phyloP scores from a whole-genome alignment of 2,797 vertebrate genomes.

The Tenualosa ilisha region DNA sequence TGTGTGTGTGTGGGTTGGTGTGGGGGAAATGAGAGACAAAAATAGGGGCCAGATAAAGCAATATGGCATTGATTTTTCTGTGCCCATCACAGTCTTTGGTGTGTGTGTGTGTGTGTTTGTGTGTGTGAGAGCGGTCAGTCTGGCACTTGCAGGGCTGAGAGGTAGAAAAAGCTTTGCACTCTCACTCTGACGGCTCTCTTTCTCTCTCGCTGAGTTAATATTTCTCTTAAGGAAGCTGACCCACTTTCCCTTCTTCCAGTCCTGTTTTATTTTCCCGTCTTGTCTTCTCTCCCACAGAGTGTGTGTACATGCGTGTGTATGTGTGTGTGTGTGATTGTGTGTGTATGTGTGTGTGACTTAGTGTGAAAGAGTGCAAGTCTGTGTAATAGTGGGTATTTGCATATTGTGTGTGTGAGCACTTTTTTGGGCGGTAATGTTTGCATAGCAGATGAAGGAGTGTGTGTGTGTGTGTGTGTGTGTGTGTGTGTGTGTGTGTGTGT shows the following conservation, averaged over 20 bases:
- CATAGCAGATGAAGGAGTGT: conserved; percentile 8
- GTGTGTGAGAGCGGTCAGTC: conserved; percentile 35
- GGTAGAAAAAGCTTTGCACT: conserved; percentile 30
- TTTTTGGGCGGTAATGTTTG: conserved; percentile 26
- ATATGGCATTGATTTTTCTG: neutral
- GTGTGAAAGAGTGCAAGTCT: conserved; percentile 30
- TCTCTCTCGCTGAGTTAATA: conserved; percentile 48
- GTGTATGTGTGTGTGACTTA: conserved; percentile 40
- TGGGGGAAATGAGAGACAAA: too few species aligned
- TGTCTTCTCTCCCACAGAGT: conserved; percentile 34
- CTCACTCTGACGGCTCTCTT: conserved; percentile 18
- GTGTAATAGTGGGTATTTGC: conserved; percentile 45
- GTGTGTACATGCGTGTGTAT: conserved; percentile 28
- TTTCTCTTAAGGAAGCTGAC: conserved; percentile 57
- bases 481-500: conserved; percentile 37
- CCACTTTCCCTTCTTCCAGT: conserved; percentile 50
- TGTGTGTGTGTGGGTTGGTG: neutral
- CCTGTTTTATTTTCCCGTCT: conserved; percentile 51
- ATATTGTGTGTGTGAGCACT: conserved; percentile 38
- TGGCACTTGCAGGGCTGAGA: conserved; percentile 16
- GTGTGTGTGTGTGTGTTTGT: neutral
- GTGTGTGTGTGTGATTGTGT: conserved; percentile 33
- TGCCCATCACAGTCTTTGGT: neutral
- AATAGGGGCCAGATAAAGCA: too few species aligned
- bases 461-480: conserved; percentile 16